phyloP scores from a whole-genome alignment of 2,113 vertebrate genomes.

The Andinoacara biseriatus region DNA sequence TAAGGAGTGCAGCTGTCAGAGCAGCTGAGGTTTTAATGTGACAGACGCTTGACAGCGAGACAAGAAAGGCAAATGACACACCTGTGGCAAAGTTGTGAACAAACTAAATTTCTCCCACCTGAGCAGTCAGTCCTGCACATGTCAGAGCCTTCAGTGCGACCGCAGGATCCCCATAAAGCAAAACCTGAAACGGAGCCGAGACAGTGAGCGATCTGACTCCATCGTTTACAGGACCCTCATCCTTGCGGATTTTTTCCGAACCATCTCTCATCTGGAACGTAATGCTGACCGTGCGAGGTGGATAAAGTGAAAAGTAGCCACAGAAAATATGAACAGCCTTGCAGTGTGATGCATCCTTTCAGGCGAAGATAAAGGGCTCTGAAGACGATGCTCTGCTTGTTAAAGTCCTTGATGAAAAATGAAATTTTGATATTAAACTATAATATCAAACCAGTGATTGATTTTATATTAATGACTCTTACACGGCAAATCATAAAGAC shows the following conservation, averaged over 20 bases:
- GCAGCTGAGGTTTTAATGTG: conserved; percentile 69
- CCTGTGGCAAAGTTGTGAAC: conserved; percentile 66
- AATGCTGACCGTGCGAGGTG: conserved; percentile 65
- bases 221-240: conserved; percentile 49
- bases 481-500: conserved; percentile 47
- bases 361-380: conserved; percentile 41
- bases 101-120: conserved; percentile 58
- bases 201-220: conserved; percentile 54
- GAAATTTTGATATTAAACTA: conserved; percentile 49
- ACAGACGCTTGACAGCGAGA: conserved; percentile 54
- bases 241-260: conserved; percentile 47
- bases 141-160: conserved; percentile 40
- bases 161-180: conserved; percentile 42
- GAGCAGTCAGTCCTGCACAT: conserved; percentile 58
- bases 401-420: conserved; percentile 14
- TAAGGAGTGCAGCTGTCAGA: conserved; percentile 56
- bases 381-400: conserved; percentile 22
- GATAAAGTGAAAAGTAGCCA: conserved; percentile 58
- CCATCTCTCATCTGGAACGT: conserved; percentile 56
- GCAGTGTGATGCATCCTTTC: conserved; percentile 33
- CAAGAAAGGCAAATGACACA: conserved; percentile 63
- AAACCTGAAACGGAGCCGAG: conserved; percentile 30
- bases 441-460: conserved; percentile 42
- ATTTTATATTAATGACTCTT: conserved; percentile 47
- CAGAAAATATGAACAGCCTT: conserved; percentile 55